Percentiles rank a stretch among this genome's conserved stretches.
phyloP scores from a whole-genome alignment of 2,797 vertebrate genomes.

The Sciurus vulgaris region DNA sequence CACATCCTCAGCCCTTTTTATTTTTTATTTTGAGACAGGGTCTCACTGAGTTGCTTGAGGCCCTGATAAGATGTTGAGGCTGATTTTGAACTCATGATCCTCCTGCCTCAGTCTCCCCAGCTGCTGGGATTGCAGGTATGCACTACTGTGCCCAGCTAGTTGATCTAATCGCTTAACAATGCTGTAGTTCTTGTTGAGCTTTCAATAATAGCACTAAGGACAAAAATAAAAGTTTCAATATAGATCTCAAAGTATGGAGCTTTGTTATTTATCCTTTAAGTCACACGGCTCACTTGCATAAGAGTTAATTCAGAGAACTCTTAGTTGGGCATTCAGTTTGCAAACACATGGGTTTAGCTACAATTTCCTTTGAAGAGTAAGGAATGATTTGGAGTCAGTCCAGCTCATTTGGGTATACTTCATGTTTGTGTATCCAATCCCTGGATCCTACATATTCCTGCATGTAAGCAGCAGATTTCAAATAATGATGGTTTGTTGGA shows the following conservation, averaged over 20 bases:
- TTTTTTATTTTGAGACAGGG: no score
- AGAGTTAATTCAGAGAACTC: neutral
- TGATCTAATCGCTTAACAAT: neutral
- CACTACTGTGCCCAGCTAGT: no score
- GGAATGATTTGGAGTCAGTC: neutral
- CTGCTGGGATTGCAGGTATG: no score
- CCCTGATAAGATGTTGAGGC: no score
- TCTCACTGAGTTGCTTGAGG: no score
- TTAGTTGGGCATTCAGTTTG: neutral
- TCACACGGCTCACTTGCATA: neutral
- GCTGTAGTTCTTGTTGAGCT: neutral
- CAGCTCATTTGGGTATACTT: neutral
- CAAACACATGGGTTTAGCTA: neutral
- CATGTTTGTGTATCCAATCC: neutral
- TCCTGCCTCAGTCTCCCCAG: no score
- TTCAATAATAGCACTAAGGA: neutral
- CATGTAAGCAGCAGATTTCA: neutral
- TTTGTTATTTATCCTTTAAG: conserved; percentile 12
- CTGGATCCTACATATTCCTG: neutral
- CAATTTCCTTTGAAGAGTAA: conserved; percentile 3
- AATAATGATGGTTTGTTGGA: neutral
- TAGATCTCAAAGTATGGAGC: neutral
- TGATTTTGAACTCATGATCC: no score
- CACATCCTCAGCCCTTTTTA: no score
- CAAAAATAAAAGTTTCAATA: neutral